Percentiles rank a stretch among this genome's conserved stretches.
These are phyloP conservation scores for Lepidostoma basale DNA, from an alignment of 1,140 invertebrate species.

Conservation along the genomic window DNA sequence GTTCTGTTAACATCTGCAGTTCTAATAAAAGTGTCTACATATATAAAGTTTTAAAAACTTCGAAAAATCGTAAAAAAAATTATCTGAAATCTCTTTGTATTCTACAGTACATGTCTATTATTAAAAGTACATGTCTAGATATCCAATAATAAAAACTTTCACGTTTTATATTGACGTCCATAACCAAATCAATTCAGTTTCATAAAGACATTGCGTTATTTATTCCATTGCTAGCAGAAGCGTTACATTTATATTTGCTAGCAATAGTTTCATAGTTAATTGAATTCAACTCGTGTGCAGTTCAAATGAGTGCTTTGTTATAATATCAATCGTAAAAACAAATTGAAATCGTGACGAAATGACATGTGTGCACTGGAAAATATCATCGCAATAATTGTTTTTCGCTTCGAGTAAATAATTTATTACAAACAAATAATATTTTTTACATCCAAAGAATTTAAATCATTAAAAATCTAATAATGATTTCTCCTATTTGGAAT, in stretches of 20 bases:
- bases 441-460: neutral
- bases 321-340: conserved; percentile 5
- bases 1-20: too few relatives aligned
- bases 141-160: neutral
- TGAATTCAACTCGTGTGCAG: neutral
- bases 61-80: too few relatives aligned
- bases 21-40: too few relatives aligned
- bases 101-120: neutral
- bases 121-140: neutral
- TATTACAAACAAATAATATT: neutral
- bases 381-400: neutral
- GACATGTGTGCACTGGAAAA: neutral
- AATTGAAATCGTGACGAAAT: conserved; percentile 11
- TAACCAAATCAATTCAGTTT: neutral
- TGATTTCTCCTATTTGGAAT: neutral
- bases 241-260: neutral
- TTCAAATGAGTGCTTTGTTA: neutral
- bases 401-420: neutral
- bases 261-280: neutral
- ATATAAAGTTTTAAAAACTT: too few relatives aligned
- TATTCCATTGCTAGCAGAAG: neutral
- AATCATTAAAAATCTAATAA: neutral
- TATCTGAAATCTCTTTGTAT: too few relatives aligned
- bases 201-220: neutral
- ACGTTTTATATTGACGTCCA: too few relatives aligned